Evolutionary conservation across 1,140 invertebrate species (phyloP), one percentile per base, ranked within the genome.

Genomic region (Harlomillsia oculata): DNA sequence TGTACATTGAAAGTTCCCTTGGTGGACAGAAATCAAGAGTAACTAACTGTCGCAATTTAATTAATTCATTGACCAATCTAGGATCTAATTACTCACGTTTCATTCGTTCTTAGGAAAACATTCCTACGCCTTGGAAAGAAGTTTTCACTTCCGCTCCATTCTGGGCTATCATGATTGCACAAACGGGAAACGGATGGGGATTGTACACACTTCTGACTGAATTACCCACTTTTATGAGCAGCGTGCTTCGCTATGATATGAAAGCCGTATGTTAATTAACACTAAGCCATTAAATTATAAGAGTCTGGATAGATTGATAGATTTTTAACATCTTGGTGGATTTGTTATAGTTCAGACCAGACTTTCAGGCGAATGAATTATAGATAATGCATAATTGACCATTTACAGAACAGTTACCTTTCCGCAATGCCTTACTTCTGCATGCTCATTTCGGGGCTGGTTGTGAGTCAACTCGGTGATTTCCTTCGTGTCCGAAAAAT

Each of bases 121-220:
- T 59, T n/a, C 54, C 59, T 1, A 65, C 64, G 20, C 91, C 92
- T 1, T 96, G 91, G 91, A 73, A 72, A 37, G 67, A 75, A 21
- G 77, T 97, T 54, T 70, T 96, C 8, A 82, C 78, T 0, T 93
- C 90, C 0, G 65, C 76, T 1, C 84, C 90, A 0, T 89, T 97
- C 2, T 95, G 89, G 88, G 90, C 91, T 2, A 89, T 97, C 67
- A 79, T 95, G 49, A 23, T 62, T 3, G 45, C 56, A 9, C 64
- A 65, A 40, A 53, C 56, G 5, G 64, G 64, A 39, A 59, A 62
- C 16, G 59, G 59, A n/a, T 60, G 52, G 49, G 43, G 50, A n/a
- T 20, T 43, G 1, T 54, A 46, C 18, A 57, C 32, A 2, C 14
- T 48, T 64, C 69, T 83, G 8, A 80, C 77, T 11, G 75, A 78